Evolutionary conservation across 2,113 vertebrate genomes (phyloP).

Genomic region (Lophotis ruficrista): DNA sequence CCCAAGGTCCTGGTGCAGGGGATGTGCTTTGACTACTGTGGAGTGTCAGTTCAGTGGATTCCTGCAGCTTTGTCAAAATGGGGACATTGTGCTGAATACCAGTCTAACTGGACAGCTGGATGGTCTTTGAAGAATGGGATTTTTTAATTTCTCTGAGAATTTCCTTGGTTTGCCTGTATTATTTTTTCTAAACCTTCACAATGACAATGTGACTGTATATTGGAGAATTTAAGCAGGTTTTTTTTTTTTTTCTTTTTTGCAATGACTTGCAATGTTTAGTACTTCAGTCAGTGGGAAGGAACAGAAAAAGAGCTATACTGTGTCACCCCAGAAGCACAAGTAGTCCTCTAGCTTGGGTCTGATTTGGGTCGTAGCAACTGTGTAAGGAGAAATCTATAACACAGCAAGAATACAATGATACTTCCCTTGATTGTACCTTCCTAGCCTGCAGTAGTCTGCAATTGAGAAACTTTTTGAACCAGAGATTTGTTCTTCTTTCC

Average conservation of each 20-base stretch:
- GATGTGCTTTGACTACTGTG: not conserved
- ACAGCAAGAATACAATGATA: not conserved
- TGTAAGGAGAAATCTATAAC: not conserved
- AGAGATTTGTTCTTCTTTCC: conserved; percentile 2
- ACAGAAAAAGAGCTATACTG: not conserved
- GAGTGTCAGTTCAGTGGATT: not conserved
- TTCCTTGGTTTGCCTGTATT: not conserved
- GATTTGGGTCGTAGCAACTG: not conserved
- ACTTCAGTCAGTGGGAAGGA: not conserved
- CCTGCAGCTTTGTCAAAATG: not conserved
- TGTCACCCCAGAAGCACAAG: not conserved
- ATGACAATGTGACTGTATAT: not conserved
- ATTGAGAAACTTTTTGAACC: not conserved
- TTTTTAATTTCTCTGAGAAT: not conserved
- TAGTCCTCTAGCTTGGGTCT: not conserved
- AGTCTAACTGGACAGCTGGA: not conserved
- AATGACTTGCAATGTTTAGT: not conserved
- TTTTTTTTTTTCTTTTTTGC: not conserved
- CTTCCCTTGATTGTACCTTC: not conserved
- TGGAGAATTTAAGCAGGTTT: not conserved
- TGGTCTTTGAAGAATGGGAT: not conserved
- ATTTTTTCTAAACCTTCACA: not conserved
- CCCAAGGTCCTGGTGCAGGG: not conserved
- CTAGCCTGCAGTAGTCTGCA: not conserved
- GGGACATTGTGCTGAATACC: not conserved